phyloP scores from a whole-genome alignment of 92 coral and sea anemone species.

The Bergia sp. region DNA sequence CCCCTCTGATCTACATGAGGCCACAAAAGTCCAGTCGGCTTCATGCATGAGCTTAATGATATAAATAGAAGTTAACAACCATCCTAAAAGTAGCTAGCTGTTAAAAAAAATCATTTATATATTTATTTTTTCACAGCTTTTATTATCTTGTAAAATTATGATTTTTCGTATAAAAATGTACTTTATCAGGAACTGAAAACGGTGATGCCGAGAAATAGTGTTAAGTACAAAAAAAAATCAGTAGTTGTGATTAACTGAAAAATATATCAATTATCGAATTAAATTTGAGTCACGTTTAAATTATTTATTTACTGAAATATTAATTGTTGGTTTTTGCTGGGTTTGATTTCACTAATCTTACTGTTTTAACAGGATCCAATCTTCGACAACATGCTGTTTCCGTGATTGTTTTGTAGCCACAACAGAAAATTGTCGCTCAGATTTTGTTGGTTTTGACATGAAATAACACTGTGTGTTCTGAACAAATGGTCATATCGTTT shows the following conservation, averaged over 20 bases:
- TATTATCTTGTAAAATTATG: no score
- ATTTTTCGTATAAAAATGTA: no score
- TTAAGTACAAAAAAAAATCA: not conserved
- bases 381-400: not conserved
- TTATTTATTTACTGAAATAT: no score
- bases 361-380: not conserved
- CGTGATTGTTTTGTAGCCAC: not conserved
- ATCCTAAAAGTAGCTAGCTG: no score
- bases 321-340: not conserved
- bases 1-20: no score
- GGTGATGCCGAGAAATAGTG: not conserved
- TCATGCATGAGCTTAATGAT: no score
- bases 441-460: not conserved
- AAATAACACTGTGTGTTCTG: not conserved
- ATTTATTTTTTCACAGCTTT: no score
- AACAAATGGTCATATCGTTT: not conserved
- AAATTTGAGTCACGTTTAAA: not conserved
- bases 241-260: not conserved
- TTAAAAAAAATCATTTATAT: no score
- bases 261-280: not conserved
- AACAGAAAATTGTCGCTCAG: no score
- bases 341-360: not conserved
- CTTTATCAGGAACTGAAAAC: not conserved
- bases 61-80: no score
- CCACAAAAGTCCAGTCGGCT: no score